A percentile compares a stretch with the other conserved stretches of the same genome.
These are phyloP conservation scores for Protosalanx chinensis DNA, from an alignment of 2,797 vertebrate genomes.

Conservation along the genomic window DNA sequence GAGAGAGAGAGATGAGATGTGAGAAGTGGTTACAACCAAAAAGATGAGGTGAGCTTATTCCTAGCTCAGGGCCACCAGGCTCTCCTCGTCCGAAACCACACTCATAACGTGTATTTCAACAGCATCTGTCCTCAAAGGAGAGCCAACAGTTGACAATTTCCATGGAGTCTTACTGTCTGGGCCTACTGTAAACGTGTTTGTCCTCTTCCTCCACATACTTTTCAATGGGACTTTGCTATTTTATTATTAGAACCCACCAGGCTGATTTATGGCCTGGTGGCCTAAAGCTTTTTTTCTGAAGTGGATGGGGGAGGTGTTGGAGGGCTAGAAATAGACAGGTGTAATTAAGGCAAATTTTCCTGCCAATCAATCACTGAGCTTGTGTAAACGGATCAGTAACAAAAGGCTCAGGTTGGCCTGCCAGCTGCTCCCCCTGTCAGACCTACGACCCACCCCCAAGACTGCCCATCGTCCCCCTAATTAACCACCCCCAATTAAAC, in stretches of 20 bases:
- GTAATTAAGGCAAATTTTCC: constrained; percentile 68
- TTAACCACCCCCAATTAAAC: constrained; percentile 78
- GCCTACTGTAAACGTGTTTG: constrained; percentile 56
- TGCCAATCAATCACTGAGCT: constrained; percentile 67
- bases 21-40: constrained; percentile 48
- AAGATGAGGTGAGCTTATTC: constrained; percentile 53
- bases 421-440: constrained; percentile 64
- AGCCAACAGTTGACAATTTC: constrained; percentile 43
- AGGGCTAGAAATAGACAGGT: constrained; percentile 55
- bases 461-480: constrained; percentile 66
- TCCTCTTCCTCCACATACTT: constrained; percentile 37
- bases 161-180: constrained; percentile 55
- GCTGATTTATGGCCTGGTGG: constrained; percentile 50
- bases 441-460: constrained; percentile 47
- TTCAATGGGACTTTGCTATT: constrained; percentile 16
- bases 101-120: constrained; percentile 54
- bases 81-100: constrained; percentile 55
- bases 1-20: constrained; percentile 11
- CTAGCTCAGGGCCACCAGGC: constrained; percentile 32
- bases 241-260: constrained; percentile 30
- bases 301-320: constrained; percentile 26
- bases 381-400: constrained; percentile 63
- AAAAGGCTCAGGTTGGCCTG: constrained; percentile 60
- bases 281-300: constrained; percentile 17
- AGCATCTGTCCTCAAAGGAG: constrained; percentile 48